phyloP scores from a whole-genome alignment of 2,113 vertebrate genomes.

The Tor tambroides region DNA sequence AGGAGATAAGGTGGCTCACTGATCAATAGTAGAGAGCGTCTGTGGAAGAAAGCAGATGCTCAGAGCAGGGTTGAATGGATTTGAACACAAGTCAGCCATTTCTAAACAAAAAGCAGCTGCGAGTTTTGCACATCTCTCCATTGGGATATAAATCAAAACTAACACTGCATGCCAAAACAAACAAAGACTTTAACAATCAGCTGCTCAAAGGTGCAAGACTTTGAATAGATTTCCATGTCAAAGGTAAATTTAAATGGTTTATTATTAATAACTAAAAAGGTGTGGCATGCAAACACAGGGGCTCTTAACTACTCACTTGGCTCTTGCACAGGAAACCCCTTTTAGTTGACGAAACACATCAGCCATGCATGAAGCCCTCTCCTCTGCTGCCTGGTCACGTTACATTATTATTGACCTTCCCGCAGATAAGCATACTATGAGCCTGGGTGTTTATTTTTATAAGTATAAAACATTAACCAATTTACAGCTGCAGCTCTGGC shows the following conservation, averaged over 20 bases:
- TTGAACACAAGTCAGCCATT: conserved; percentile 65
- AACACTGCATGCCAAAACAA: conserved; percentile 58
- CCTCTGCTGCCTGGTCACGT: not conserved
- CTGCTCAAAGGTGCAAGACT: not conserved
- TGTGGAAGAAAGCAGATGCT: conserved; percentile 55
- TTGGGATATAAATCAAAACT: conserved; percentile 63
- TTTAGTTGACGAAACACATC: conserved; percentile 20
- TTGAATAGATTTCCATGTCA: not conserved
- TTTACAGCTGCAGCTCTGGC: conserved; percentile 49
- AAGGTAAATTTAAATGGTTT: not conserved
- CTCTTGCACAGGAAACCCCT: conserved; percentile 1
- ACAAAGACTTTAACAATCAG: conserved; percentile 14
- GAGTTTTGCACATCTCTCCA: conserved; percentile 50
- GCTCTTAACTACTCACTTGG: conserved; percentile 12
- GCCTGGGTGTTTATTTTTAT: conserved; percentile 64
- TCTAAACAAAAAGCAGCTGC: conserved; percentile 56
- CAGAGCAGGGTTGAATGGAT: conserved; percentile 52
- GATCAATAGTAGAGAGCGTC: conserved; percentile 56
- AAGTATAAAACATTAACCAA: conserved; percentile 48
- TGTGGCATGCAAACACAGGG: not conserved
- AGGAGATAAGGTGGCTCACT: conserved; percentile 62
- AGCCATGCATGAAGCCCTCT: conserved; percentile 27
- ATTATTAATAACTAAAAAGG: conserved; percentile 17
- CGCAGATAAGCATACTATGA: conserved; percentile 16
- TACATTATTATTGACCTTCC: conserved; percentile 27